Evolutionary conservation across 2,113 vertebrate species (phyloP).

Genomic region (Thunnus maccoyii): DNA sequence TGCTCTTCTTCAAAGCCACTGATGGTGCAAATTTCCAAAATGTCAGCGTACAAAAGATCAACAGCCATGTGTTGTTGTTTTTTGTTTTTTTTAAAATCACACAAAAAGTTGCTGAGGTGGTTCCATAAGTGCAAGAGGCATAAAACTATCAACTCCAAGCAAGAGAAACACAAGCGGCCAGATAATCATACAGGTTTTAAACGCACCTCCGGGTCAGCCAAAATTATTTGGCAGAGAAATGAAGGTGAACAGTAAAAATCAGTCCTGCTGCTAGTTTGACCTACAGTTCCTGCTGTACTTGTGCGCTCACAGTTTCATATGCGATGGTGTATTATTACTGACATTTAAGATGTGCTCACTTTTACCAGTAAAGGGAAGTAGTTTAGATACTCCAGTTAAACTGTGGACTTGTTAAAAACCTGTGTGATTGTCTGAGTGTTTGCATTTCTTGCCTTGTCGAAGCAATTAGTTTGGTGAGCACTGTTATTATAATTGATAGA

Average conservation of each 20-base stretch:
- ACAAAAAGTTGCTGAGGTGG: background rate
- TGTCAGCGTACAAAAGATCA: constrained; percentile 1
- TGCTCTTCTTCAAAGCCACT: background rate
- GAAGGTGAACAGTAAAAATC: no score
- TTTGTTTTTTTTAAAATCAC: background rate
- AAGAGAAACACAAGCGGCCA: no score
- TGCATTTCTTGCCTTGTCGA: background rate
- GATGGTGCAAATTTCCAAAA: constrained; percentile 12
- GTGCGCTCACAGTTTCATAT: no score
- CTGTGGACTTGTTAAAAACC: no score
- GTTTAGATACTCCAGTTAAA: background rate
- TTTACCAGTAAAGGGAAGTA: no score
- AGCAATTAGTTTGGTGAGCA: background rate
- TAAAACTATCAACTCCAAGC: background rate
- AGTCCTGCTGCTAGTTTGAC: background rate
- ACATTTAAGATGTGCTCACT: no score
- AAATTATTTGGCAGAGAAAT: no score
- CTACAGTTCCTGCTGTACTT: background rate
- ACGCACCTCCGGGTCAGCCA: background rate
- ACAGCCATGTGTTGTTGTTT: background rate
- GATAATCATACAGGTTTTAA: no score
- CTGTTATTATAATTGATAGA: background rate
- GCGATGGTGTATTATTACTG: no score
- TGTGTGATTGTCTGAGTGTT: background rate
- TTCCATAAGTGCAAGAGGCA: background rate